phyloP scores from a whole-genome alignment of 2,113 vertebrate genomes.

The Rhinoptilus africanus region DNA sequence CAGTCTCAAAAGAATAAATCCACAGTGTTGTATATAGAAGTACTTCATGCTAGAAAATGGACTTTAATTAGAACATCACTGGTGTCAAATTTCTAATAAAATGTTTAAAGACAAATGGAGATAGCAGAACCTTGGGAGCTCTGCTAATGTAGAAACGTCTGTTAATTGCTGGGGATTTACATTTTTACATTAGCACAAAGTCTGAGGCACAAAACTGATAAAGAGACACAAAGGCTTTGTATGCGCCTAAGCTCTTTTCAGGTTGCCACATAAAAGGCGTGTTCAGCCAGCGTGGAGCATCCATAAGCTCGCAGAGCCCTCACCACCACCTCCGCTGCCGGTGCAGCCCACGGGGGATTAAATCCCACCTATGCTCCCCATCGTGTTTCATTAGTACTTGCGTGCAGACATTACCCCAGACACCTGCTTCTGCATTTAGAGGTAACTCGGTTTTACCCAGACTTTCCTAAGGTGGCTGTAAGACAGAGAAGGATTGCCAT shows the following conservation, averaged over 20 bases:
- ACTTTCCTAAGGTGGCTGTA: neutral
- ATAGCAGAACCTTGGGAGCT: slow-evolving; percentile 41
- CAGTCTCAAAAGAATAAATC: neutral
- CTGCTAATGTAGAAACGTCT: slow-evolving; percentile 23
- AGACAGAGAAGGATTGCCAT: neutral
- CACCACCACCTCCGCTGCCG: neutral
- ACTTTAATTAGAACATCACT: slow-evolving; percentile 70
- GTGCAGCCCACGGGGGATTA: neutral
- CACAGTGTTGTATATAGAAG: neutral
- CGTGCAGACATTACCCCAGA: neutral
- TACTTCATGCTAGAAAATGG: slow-evolving; percentile 48
- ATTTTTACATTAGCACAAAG: slow-evolving; percentile 56
- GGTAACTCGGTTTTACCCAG: neutral
- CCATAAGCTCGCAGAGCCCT: neutral
- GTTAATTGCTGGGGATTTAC: slow-evolving; percentile 68
- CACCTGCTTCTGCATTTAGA: neutral
- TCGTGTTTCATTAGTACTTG: neutral
- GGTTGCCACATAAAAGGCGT: neutral
- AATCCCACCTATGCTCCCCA: neutral
- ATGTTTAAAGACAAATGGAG: slow-evolving; percentile 64
- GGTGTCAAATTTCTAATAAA: slow-evolving; percentile 70
- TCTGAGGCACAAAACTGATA: slow-evolving; percentile 42
- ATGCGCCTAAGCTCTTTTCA: neutral
- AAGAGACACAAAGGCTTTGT: slow-evolving; percentile 32
- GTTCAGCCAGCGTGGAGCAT: neutral